Evolutionary conservation across 2,888 invertebrate species (phyloP), one percentile per base, ranked within the genome.

Genomic region (Anoplius nigerrimus): DNA sequence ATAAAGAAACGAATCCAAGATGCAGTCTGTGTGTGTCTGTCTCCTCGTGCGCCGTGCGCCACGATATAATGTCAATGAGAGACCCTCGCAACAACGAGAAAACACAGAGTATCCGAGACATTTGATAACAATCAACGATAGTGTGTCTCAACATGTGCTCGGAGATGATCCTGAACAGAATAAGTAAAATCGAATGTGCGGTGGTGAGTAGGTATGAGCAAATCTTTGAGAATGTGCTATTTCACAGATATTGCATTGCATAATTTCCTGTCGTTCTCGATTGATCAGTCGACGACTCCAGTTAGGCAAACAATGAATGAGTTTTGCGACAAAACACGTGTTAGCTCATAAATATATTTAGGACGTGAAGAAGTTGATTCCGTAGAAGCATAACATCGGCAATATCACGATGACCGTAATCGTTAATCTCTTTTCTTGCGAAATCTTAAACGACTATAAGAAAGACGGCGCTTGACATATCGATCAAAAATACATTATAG

Each of bases 41-140:
- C 72, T 73, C 73, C 74, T 69, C 71, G 77, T 79, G 79, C 71
- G 77, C 72, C 74, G 74, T 76, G 72, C 72, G 67, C 74, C 66
- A 65, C 71, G 67, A 62, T 62, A 34, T 13, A 34, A 34, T 66
- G 66, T 69, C 61, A 68, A n/a, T 62, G 66, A 72, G 67, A 69
- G 52, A 43, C 72, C 64, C 61, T 24, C 59, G 46, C 60, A 61
- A 59, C 62, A 59, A 66, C 18, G 48, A 51, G n/a, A 66, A 54
- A 58, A 52, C 24, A 34, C 34, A 34, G 34, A 34, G 34, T 6
- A 34, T 13, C 34, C 11, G 11, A 8, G 6, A 11, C 43, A 60
- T 69, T 24, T 48, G 62, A 45, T 54, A 43, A 0, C 34, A 54
- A 55, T 55, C 60, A 62, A 55, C 8, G 34, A 34, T 13, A 34